Base-by-base conservation (phyloP, 2,888 invertebrate species). In the Exephanes ischioxanthus region DNA sequence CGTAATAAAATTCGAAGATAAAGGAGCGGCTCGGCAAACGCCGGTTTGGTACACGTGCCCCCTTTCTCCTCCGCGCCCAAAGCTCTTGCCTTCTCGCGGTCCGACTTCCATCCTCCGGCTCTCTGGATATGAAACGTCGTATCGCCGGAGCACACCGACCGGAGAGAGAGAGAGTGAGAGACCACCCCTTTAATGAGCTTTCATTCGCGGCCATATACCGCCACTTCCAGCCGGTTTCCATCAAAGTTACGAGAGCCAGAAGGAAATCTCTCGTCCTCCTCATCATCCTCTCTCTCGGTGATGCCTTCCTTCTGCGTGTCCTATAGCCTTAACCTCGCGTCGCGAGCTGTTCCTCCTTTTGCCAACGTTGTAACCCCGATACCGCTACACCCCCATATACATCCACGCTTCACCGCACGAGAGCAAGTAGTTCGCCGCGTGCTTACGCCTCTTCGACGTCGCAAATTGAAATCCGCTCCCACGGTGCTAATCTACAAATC, bases 111-210 rank as follows among this genome's bases (percentile, higher is more conserved):
- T 76, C 51, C 19, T 37, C 22, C 11, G 37, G 67, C 33, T 48
- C 41, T 76, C 16, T 33, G 45, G 26, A 55, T 41, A 66, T 53
- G 77, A 67, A 77, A 67, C 67, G 55, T 67, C 53, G 53, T 53
- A 77, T 77, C 37, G 77, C 37, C n/a, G 11, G 41, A 77, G 22
- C 77, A 55, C 5, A 33, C 66, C 51, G 14, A 16, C 22, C 6
- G 30, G 30, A 7, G 33, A 6, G 33, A 61, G 55, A 26, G 66
- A 33, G 22, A 30, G 61, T 55, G 81, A 70, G 75, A 71, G 79
- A 71, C 80, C 61, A 68, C 68, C 72, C 84, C 72, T 86, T 82
- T 87, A 87, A 87, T 87, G 87, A 87, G 86, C 83, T 87, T 87
- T 87, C 85, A 87, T 87, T 81, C 81, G 85, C 72, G 66, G 73